Conservation (phyloP, 2,113 vertebrate species). For the Numenius arquata region DNA sequence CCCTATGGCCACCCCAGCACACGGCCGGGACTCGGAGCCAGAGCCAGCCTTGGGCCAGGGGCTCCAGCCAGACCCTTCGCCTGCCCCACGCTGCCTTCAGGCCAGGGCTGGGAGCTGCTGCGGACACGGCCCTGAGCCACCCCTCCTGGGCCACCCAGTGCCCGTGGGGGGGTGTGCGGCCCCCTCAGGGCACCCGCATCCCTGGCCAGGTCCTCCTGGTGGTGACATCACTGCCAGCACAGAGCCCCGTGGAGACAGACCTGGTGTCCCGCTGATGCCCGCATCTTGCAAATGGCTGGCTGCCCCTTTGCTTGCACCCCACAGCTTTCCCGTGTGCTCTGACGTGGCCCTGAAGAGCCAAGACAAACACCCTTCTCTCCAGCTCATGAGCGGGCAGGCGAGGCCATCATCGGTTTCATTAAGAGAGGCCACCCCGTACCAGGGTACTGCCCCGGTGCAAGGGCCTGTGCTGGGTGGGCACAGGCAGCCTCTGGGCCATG, state of each 20-base stretch:
- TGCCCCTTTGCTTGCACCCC: not conserved
- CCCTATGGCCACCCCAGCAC: fast-evolving
- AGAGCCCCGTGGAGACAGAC: not conserved
- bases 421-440: not conserved
- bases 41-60: not conserved
- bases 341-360: fast-evolving
- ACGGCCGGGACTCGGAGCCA: not conserved
- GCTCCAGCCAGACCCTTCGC: fast-evolving
- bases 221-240: not conserved
- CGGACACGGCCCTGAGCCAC: not conserved
- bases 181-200: not conserved
- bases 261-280: not conserved
- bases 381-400: fast-evolving
- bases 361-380: not conserved
- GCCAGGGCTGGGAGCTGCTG: fast-evolving
- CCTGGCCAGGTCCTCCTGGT: not conserved
- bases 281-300: fast-evolving
- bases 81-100: fast-evolving
- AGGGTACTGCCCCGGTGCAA: not conserved
- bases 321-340: not conserved
- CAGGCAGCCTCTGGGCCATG: not conserved
- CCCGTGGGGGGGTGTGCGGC: fast-evolving
- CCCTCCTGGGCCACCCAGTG: fast-evolving
- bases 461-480: not conserved
- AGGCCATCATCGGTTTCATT: not conserved